Evolutionary conservation across 35 echinoderm and acorn worm species (phyloP).

Genomic region (Acanthaster planci): DNA sequence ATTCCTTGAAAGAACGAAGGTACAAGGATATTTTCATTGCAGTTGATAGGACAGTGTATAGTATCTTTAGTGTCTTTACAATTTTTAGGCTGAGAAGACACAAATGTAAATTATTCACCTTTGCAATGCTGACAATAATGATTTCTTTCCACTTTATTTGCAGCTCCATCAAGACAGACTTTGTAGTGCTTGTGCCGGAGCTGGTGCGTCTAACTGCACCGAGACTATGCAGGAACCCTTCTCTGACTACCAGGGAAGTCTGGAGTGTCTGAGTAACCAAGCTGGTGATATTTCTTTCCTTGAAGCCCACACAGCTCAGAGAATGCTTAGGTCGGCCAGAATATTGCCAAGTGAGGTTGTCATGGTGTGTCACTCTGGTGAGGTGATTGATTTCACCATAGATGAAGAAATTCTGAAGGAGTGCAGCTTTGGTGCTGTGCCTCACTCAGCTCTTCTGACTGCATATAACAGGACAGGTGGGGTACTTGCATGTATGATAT

Average conservation of each 20-base stretch:
- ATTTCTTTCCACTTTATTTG: neutral
- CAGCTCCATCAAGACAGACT: conserved; percentile 73
- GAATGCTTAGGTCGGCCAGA: neutral
- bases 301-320: conserved; percentile 49
- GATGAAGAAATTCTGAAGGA: conserved; percentile 48
- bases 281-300: conserved; percentile 84
- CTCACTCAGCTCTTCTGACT: conserved; percentile 78
- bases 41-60: too few relatives aligned
- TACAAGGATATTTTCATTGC: conserved; percentile 11
- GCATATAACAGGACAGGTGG: conserved; percentile 83
- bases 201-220: conserved; percentile 23
- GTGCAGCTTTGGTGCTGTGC: conserved; percentile 75
- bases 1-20: conserved; percentile 75
- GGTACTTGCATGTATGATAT: neutral
- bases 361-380: conserved; percentile 58
- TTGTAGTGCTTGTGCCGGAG: conserved; percentile 53
- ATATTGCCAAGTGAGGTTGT: neutral
- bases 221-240: conserved; percentile 46
- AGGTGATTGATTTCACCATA: conserved; percentile 53
- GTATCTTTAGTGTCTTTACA: too few relatives aligned
- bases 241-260: conserved; percentile 53
- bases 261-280: conserved; percentile 65
- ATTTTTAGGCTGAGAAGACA: neutral
- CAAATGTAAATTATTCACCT: too few relatives aligned
- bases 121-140: too few relatives aligned